Evolutionary conservation across 1,140 invertebrate genomes (phyloP), one percentile per base, ranked within the genome.

Genomic region (Trichomalopsis sarcophagae): DNA sequence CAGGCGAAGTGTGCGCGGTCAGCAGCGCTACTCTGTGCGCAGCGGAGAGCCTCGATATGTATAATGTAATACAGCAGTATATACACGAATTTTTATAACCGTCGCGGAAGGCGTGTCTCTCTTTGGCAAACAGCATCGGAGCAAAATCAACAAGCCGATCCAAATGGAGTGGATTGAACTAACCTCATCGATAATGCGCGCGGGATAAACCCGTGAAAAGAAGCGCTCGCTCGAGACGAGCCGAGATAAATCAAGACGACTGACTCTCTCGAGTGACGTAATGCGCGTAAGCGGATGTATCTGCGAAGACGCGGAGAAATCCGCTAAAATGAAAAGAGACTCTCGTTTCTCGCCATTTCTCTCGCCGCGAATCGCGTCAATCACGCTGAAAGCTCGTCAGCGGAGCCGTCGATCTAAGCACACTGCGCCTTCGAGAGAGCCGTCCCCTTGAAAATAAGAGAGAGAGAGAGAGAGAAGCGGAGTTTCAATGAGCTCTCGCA

Each of bases 171-270:
- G 6, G 50, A 55, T 17, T 55, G 50, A 3, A 55, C 17, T 55
- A 55, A 55, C 50, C 17, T 55, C 50, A 55, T 55, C 50, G 50
- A 21, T 55, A 55, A 14, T 55, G 50, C 27, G 27, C 27, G 27
- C 50, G 17, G 50, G 50, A 55, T 55, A 55, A 55, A 21, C 50
- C 21, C 50, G 50, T 55, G 6, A 55, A 55, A 55, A 55, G 17
- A 44, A 44, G 40, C 40, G 40, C 33, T 36, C 40, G 40, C 7
- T 44, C 50, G 50, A 55, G 5, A 55, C 62, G 21, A 47, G 44
- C n/a, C n/a, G 80, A 81, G 11, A 55, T 81, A 81, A 81, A 81
- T 81, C 69, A 81, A 74, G 73, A 44, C 36, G 79, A 36, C 36
- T 47, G 33, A 17, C 44, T 10, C 27, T 27, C 27, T 27, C 27